A percentile compares a stretch with the other conserved stretches of the same genome.
phyloP scores from a whole-genome alignment of 2,113 vertebrate genomes.

The Prolemur simus region DNA sequence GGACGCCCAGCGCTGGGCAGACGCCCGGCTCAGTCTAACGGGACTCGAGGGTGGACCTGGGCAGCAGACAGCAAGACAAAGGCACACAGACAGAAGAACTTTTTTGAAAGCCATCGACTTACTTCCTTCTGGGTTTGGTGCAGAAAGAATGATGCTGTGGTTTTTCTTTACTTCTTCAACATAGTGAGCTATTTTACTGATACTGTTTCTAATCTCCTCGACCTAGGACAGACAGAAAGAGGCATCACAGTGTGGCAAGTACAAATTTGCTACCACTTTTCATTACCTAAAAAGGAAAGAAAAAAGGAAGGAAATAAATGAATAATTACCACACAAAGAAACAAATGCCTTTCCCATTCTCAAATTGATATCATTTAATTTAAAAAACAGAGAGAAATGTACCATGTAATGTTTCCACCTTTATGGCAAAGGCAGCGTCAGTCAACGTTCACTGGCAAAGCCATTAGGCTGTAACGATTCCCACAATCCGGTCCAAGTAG shows the following conservation, averaged over 20 bases:
- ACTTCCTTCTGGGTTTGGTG: constrained; percentile 95
- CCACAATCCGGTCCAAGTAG: neutral
- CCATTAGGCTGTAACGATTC: neutral
- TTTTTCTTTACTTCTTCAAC: constrained; percentile 95
- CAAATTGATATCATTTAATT: neutral
- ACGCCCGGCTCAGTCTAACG: accelerated
- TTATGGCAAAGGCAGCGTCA: neutral
- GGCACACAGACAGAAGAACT: neutral
- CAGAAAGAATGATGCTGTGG: constrained; percentile 95
- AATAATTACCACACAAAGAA: neutral
- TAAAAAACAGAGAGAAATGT: neutral
- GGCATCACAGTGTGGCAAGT: neutral
- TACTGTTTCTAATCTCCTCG: constrained; percentile 90
- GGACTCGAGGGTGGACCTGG: accelerated
- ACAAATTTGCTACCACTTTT: neutral
- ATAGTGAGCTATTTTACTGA: constrained; percentile 89
- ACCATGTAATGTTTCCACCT: neutral
- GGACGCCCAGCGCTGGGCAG: neutral
- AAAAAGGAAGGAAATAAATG: neutral
- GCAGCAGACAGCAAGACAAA: neutral
- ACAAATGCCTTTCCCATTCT: neutral
- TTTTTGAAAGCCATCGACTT: constrained; percentile 69
- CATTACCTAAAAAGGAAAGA: neutral
- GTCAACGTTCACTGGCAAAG: neutral
- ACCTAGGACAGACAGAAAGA: constrained; percentile 84